Conservation (phyloP, 1,140 invertebrate genomes). For the Aphaenogaster rudis region DNA sequence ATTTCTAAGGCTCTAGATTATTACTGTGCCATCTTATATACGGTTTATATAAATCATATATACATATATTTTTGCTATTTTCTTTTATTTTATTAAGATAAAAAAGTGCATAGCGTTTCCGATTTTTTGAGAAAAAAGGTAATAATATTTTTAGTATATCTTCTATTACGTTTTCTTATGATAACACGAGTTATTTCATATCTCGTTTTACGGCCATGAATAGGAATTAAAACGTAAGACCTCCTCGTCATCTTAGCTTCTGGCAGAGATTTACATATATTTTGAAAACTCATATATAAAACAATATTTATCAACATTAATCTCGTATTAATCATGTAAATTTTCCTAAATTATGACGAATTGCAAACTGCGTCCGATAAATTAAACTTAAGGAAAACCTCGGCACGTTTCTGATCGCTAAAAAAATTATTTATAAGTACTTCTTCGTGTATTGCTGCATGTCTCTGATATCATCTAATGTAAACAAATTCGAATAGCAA, state of each 20-base stretch:
- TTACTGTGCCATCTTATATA: neutral
- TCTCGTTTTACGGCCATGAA: neutral
- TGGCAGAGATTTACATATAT: neutral
- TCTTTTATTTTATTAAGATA: neutral
- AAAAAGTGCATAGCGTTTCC: neutral
- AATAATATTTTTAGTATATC: neutral
- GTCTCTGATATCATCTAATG: neutral
- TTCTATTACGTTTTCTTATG: neutral
- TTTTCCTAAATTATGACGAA: neutral
- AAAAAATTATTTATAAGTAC: slow-evolving; percentile 10
- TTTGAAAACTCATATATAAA: slow-evolving; percentile 15
- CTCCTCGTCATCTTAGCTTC: neutral
- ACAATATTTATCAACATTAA: slow-evolving; percentile 2
- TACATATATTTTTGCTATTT: neutral
- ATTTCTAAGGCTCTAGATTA: neutral
- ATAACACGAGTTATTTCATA: neutral
- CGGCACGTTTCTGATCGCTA: slow-evolving; percentile 13
- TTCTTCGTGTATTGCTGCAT: slow-evolving; percentile 17
- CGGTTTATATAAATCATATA: neutral
- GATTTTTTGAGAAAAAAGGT: neutral
- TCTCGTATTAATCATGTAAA: neutral
- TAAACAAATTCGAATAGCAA: slow-evolving; percentile 4
- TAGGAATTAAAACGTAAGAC: neutral
- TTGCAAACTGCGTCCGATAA: neutral
- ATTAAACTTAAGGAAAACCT: slow-evolving; percentile 12